Base-by-base conservation (phyloP, 2,797 vertebrate genomes). In the Phrynocephalus vlangalii region DNA sequence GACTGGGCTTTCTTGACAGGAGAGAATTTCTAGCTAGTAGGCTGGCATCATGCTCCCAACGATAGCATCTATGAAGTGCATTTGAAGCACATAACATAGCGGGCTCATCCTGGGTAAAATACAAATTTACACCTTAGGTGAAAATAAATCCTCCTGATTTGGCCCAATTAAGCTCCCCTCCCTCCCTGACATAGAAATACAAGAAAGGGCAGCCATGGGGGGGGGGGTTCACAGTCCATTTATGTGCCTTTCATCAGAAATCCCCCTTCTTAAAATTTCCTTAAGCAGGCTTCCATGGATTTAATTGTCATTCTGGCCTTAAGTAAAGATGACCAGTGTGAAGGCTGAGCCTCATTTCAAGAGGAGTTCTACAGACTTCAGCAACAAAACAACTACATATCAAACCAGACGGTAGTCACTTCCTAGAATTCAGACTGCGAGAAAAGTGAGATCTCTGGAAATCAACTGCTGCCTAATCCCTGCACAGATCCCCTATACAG, bases 21-120 rank as follows among this genome's bases (percentile, higher is more conserved):
- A 6, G 78, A 66, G 78, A 81, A 81, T 81, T 81, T 79, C 38
- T 44, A 44, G 38, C 38, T 44, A 13, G 50, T n/a, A 68, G 60
- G 48, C 28, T 82, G 38, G 82, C 72, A 81, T 87, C 72, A 24
- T 76, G 79, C 80, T 75, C 66, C 86, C 50, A 48, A 72, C 48
- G 24, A 82, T 87, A 44, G 56, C 80, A n/a, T 82, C 56, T 68
- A 28, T 33, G 60, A 76, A 68, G 76, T 33, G n/a, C 5, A 26
- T 82, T 66, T 56, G 82, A 82, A 52, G 22, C 82, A 87, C 30
- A 38, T 18, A 75, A 76, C 50, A 76, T 24, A 86, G n/a, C 48
- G 70, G 67, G 24, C n/a, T 68, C 50, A 7, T 44, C 63, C 63
- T 33, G n/a, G 60, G 5, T 28, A 67, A 67, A 50, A 28, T 44